phyloP scores from a whole-genome alignment of 2,888 invertebrate genomes.

The Drosophila helvetica region DNA sequence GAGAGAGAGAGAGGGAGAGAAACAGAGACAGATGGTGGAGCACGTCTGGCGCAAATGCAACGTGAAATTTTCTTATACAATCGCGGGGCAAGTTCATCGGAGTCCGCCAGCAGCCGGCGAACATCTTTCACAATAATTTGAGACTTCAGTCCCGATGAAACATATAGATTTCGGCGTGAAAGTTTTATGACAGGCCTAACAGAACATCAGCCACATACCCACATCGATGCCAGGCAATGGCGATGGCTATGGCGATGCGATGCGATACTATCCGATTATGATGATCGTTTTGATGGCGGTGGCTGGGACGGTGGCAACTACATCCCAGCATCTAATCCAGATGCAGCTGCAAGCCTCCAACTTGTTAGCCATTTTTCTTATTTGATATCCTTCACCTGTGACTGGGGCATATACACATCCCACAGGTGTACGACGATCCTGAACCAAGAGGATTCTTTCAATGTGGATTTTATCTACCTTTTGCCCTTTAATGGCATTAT shows the following conservation, averaged over 20 bases:
- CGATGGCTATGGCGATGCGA: slow-evolving; percentile 4
- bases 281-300: slow-evolving; percentile 62
- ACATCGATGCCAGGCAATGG: slow-evolving; percentile 10
- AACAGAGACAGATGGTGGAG: not conserved
- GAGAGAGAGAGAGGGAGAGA: slow-evolving; percentile 13
- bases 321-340: slow-evolving; percentile 63
- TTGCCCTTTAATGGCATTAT: not conserved
- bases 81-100: slow-evolving; percentile 52
- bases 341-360: slow-evolving; percentile 63
- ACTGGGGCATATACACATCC: not conserved
- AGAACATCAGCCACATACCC: slow-evolving; percentile 25
- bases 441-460: not conserved
- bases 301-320: slow-evolving; percentile 30
- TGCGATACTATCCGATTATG: slow-evolving; percentile 53
- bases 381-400: not conserved
- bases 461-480: no score
- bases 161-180: slow-evolving; percentile 74
- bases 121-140: slow-evolving; percentile 40
- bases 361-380: slow-evolving; percentile 50
- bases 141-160: slow-evolving; percentile 61
- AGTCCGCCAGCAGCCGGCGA: slow-evolving; percentile 19
- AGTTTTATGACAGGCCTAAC: slow-evolving; percentile 71
- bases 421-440: not conserved
- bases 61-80: slow-evolving; percentile 68
- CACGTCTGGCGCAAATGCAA: slow-evolving; percentile 46